Evolutionary conservation across 2,888 invertebrate species (phyloP), one percentile per base, ranked within the genome.

Genomic region (Malachius bipustulatus): DNA sequence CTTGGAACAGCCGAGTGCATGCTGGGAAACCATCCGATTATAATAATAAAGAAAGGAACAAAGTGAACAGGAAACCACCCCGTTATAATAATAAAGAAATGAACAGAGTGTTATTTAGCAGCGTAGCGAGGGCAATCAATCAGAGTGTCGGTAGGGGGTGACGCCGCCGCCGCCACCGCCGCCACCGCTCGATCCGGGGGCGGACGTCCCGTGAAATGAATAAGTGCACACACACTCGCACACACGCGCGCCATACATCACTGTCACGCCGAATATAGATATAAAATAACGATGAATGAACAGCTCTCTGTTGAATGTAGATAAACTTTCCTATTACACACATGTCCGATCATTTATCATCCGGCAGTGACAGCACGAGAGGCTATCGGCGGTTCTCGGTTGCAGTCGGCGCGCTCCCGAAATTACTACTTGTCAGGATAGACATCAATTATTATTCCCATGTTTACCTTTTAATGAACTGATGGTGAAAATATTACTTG

Each of bases 221-320:
- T 62, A 62, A 63, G 60, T 61, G 60, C 61, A 59, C 55, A 56
- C 53, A 59, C n/a, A n/a, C n/a, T n/a, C n/a, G n/a, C n/a, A n/a
- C n/a, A n/a, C n/a, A n/a, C n/a, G n/a, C n/a, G n/a, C n/a, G n/a
- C 57, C 60, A 62, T 63, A 62, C 60, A 63, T 63, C 63, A 63
- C 56, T 60, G 62, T 63, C 62, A 62, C 41, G 47, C 53, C 47
- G 56, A 60, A 62, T 62, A 62, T 60, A 62, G 62, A 61, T 62
- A 62, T 62, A 62, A 61, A 62, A 62, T 60, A 60, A 60, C 61
- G 61, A 59, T 58, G 59, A 62, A 61, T 59, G 60, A 60, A 59
- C 57, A 56, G 6, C 6, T 57, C 57, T 56, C 59, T 59, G 59
- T 59, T 60, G 58, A 59, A 60, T 59, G 59, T 58, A 60, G 60